Base-by-base conservation (phyloP, 2,113 vertebrate genomes). In the Thamnaconus septentrionalis region DNA sequence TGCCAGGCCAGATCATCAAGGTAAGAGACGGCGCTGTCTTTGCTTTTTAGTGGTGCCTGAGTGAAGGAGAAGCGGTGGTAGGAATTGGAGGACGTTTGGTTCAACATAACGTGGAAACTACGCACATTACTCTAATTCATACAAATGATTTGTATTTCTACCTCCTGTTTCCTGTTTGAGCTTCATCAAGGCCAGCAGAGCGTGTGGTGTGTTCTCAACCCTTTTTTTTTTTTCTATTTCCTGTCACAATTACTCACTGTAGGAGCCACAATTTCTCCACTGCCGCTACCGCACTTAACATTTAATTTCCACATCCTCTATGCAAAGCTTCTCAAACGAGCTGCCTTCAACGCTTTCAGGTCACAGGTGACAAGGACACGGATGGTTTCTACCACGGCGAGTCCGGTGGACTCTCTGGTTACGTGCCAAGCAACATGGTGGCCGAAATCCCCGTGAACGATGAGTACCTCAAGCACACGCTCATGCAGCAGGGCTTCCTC, bases 371-470 rank as follows among this genome's bases (percentile, higher is more conserved):
- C 85, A 95, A 95, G 82, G 97, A 99, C n/a, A 82, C 85, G 0
- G 97, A 99, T 58, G 97, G 97, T 39, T 99, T 99, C 86, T 99
- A 97, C 80, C 75, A 77, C 2, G 96, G 97, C 0, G 94, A 96
- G 76, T 92, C 91, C 7, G 92, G 87, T 0, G 96, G 95, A 42
- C 91, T 92, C 57, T 90, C 75, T 1, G 96, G 96, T 9, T 96
- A 94, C 60, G 92, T 99, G 54, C 95, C 96, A 3, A 95, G 96
- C 76, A 99, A 99, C 89, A 97, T 99, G 96, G 95, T 99, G 49
- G 92, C 95, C 4, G 96, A 98, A 83, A 86, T 99, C 72, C 92
- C 93, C 1, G 93, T 96, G 85, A 93, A 94, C 11, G 93, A 91
- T 4, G 85, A 86, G 0, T 84, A 88, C 3, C 76, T 92, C 49